phyloP scores from a whole-genome alignment of 2,888 invertebrate species.

The Temnothorax unifasciatus region DNA sequence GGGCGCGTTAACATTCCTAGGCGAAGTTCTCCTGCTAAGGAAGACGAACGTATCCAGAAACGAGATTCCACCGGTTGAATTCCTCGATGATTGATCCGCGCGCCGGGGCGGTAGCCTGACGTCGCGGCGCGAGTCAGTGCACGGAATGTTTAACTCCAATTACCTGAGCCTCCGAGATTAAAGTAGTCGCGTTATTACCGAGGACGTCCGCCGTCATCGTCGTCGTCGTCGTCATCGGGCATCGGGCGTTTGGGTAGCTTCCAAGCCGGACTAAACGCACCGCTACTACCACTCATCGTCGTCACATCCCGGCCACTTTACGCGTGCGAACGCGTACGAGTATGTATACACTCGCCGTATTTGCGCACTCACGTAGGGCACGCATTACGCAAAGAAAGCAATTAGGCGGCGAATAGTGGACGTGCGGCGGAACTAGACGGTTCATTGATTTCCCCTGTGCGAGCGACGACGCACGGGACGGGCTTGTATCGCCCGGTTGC shows the following conservation, averaged over 20 bases:
- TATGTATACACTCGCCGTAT: neutral
- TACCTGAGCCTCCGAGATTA: slow-evolving; percentile 67
- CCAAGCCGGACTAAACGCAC: slow-evolving; percentile 21
- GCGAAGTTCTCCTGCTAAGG: slow-evolving; percentile 9
- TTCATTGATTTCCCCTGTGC: slow-evolving; percentile 48
- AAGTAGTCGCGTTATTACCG: slow-evolving; percentile 70
- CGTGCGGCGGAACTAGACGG: slow-evolving; percentile 13
- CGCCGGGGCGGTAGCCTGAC: slow-evolving; percentile 57
- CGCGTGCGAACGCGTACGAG: slow-evolving; percentile 4
- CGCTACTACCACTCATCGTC: slow-evolving; percentile 14
- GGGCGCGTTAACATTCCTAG: slow-evolving; percentile 53
- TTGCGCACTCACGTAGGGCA: slow-evolving; percentile 6
- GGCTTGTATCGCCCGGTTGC: neutral
- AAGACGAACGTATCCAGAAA: slow-evolving; percentile 58
- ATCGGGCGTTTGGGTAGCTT: slow-evolving; percentile 37
- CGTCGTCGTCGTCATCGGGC: slow-evolving; percentile 25
- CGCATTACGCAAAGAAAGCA: slow-evolving; percentile 48
- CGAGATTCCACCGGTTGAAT: slow-evolving; percentile 71
- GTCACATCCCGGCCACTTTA: slow-evolving; percentile 15
- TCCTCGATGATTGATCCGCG: slow-evolving; percentile 78
- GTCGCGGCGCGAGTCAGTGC: slow-evolving; percentile 34
- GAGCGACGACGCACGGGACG: neutral
- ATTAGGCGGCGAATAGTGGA: slow-evolving; percentile 37
- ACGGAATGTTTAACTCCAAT: slow-evolving; percentile 72
- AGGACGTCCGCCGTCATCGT: slow-evolving; percentile 20